These are phyloP conservation scores for Chionomys nivalis DNA, from an alignment of 2,113 vertebrate genomes.

Conservation along the genomic window DNA sequence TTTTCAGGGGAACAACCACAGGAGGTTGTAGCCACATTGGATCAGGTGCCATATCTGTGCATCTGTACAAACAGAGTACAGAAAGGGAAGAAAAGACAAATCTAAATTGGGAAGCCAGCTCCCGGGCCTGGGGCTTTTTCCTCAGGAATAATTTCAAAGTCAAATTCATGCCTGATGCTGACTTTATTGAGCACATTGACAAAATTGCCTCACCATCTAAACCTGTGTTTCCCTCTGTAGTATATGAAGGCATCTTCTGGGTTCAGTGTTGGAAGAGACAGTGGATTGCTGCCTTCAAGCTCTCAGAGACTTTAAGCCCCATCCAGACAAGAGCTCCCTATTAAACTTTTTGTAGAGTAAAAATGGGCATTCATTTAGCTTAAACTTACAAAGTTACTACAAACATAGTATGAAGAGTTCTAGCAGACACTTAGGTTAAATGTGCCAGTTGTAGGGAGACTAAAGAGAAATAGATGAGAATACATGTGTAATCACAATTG, in stretches of 20 bases:
- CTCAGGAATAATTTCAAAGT: not conserved
- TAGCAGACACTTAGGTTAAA: not conserved
- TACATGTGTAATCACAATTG: not conserved
- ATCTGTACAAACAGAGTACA: not conserved
- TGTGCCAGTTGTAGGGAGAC: not conserved
- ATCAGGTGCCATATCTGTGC: not conserved
- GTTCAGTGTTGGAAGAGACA: not conserved
- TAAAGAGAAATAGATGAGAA: not conserved
- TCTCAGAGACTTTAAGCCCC: not conserved
- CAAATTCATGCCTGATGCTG: not conserved
- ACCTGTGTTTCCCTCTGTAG: not conserved
- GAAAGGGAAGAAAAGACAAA: not conserved
- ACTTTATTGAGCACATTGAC: not conserved
- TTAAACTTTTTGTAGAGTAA: constrained; percentile 17
- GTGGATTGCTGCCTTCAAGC: not conserved
- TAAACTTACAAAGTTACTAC: not conserved
- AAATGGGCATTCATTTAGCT: not conserved
- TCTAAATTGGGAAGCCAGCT: not conserved
- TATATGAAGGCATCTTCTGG: not conserved
- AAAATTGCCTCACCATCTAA: not conserved
- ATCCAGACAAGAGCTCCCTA: not conserved
- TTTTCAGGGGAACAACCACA: not conserved
- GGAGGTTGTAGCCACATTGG: not conserved
- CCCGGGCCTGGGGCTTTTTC: not conserved
- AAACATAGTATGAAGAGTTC: not conserved